Percentiles rank a stretch among this genome's conserved stretches.
These are phyloP conservation scores for Mustela lutreola DNA, from an alignment of 2,113 vertebrate species.

Conservation along the genomic window DNA sequence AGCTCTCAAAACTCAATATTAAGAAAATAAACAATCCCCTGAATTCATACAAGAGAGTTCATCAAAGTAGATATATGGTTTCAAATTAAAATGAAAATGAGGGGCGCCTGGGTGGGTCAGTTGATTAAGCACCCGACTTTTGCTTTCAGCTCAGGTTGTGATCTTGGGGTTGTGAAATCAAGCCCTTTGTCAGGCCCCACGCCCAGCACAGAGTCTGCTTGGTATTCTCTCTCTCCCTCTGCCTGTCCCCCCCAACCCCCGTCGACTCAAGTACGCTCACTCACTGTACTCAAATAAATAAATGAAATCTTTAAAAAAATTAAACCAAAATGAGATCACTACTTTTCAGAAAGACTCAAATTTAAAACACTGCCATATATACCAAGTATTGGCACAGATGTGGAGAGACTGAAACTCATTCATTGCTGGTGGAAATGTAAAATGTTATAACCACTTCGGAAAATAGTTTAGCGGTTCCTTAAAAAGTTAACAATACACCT, in stretches of 20 bases:
- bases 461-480: not conserved
- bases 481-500: not conserved
- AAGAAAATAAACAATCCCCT: not conserved
- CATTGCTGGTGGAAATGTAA: not conserved
- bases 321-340: not conserved
- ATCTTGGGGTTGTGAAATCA: not conserved
- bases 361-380: not conserved
- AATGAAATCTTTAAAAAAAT: slow-evolving; percentile 3
- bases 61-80: not conserved
- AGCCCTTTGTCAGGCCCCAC: not conserved
- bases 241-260: not conserved
- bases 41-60: slow-evolving; percentile 23
- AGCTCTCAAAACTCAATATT: slow-evolving; percentile 18
- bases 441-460: not conserved
- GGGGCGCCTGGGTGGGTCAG: not conserved
- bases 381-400: not conserved
- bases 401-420: not conserved
- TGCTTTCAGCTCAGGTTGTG: not conserved
- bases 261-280: rapidly evolving
- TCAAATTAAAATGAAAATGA: not conserved
- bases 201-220: not conserved
- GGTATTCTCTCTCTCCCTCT: not conserved
- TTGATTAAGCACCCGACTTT: not conserved
- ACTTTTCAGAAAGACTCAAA: not conserved
- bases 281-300: not conserved